Conservation (phyloP, 2,113 vertebrate genomes). For the Triplophysa siluroides region DNA sequence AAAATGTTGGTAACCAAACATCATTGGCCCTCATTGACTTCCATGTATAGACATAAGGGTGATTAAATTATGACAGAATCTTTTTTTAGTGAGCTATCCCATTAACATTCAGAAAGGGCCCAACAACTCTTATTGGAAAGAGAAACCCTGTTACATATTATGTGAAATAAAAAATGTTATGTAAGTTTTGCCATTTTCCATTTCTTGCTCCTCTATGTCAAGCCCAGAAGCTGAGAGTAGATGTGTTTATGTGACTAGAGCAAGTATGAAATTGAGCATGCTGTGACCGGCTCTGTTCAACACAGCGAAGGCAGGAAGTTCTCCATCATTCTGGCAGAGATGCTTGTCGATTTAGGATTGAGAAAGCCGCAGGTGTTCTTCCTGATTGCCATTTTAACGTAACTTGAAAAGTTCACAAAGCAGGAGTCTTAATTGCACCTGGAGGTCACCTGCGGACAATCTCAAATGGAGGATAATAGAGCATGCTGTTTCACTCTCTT, state of each 20-base stretch:
- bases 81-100: no score
- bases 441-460: neutral
- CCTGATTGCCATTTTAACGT: conserved; percentile 25
- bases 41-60: no score
- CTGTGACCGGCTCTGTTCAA: conserved; percentile 25
- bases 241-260: neutral
- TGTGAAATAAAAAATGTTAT: neutral
- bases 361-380: conserved; percentile 44
- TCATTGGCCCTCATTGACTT: no score
- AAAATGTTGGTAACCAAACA: no score
- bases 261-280: conserved; percentile 3
- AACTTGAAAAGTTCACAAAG: conserved; percentile 12
- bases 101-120: no score
- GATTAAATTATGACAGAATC: no score
- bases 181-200: neutral
- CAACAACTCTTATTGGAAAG: neutral
- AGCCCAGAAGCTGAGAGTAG: neutral
- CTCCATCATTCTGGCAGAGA: conserved; percentile 3
- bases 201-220: neutral
- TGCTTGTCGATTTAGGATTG: conserved; percentile 39
- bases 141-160: neutral
- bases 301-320: neutral
- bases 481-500: neutral
- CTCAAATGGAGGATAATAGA: neutral
- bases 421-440: neutral